Percentiles rank a stretch among this genome's conserved stretches.
These are phyloP conservation scores for Actinemys pallida DNA, from an alignment of 2,113 vertebrate species.

Conservation along the genomic window DNA sequence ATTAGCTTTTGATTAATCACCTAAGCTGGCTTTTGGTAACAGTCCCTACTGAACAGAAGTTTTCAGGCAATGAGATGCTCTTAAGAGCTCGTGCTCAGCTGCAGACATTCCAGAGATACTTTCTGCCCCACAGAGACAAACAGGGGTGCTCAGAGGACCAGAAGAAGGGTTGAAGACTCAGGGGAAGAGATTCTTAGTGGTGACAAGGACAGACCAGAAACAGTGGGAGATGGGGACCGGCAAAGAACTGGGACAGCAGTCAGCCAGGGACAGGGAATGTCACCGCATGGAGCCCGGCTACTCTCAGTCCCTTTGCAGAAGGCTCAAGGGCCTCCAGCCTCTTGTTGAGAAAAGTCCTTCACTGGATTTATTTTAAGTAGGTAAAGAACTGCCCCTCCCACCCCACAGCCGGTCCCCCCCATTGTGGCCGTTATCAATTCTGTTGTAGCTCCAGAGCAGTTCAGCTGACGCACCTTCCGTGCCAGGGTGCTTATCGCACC, in stretches of 20 bases:
- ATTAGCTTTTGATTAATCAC: conserved; percentile 83
- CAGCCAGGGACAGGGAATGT: background rate
- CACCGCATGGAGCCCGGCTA: fast-evolving
- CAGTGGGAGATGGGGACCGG: background rate
- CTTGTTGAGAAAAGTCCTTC: background rate
- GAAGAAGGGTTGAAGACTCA: background rate
- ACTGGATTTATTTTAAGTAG: background rate
- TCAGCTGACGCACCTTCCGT: background rate
- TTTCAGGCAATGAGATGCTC: background rate
- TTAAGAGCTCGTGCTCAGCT: background rate
- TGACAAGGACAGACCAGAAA: background rate
- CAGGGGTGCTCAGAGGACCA: background rate
- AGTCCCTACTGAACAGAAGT: background rate
- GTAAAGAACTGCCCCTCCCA: background rate
- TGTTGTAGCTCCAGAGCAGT: background rate
- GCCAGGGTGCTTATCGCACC: conserved; percentile 30
- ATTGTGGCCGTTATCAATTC: background rate
- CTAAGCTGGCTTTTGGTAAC: conserved; percentile 78
- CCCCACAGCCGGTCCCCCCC: background rate
- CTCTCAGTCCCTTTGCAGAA: background rate
- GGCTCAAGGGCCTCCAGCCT: background rate
- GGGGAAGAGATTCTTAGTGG: background rate
- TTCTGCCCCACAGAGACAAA: background rate
- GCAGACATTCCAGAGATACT: conserved; percentile 16
- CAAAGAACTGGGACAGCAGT: background rate